These are phyloP conservation scores for Cyphomyrmex costatus DNA, from an alignment of 1,140 invertebrate genomes.

Conservation along the genomic window DNA sequence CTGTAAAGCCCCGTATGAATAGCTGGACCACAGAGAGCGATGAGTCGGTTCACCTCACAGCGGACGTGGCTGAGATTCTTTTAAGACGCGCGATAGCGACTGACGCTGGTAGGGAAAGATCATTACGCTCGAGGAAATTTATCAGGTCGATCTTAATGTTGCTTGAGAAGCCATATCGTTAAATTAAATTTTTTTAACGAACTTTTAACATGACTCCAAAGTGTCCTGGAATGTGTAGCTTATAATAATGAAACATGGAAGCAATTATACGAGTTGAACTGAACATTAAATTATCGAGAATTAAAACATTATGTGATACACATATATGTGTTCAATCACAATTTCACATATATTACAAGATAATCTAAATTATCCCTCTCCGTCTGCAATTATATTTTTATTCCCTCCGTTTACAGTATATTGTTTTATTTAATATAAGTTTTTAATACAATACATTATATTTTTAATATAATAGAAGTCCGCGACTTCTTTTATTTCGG, in stretches of 20 bases:
- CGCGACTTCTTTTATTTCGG: too few species aligned
- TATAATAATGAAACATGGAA: not conserved
- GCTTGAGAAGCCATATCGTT: conserved; percentile 25
- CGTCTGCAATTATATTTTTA: too few species aligned
- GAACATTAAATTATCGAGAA: not conserved
- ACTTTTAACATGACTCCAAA: conserved; percentile 16
- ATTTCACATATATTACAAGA: not conserved
- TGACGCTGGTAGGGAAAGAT: conserved; percentile 56
- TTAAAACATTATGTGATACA: not conserved
- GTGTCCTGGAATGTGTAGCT: not conserved
- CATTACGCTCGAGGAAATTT: conserved; percentile 51
- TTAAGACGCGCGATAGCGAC: conserved; percentile 55
- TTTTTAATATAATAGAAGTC: too few species aligned
- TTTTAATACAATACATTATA: too few species aligned
- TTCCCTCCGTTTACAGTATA: too few species aligned
- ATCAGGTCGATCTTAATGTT: conserved; percentile 41
- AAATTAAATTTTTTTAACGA: conserved; percentile 40
- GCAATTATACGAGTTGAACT: not conserved
- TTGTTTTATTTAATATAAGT: too few species aligned
- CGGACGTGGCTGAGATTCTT: conserved; percentile 74
- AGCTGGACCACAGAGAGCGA: conserved; percentile 78
- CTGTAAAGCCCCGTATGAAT: conserved; percentile 83
- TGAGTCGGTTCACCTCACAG: conserved; percentile 70
- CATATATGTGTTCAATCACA: not conserved
- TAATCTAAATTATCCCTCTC: not conserved